Base-by-base conservation (phyloP, 2,888 invertebrate species). In the Zele albiditarsus region DNA sequence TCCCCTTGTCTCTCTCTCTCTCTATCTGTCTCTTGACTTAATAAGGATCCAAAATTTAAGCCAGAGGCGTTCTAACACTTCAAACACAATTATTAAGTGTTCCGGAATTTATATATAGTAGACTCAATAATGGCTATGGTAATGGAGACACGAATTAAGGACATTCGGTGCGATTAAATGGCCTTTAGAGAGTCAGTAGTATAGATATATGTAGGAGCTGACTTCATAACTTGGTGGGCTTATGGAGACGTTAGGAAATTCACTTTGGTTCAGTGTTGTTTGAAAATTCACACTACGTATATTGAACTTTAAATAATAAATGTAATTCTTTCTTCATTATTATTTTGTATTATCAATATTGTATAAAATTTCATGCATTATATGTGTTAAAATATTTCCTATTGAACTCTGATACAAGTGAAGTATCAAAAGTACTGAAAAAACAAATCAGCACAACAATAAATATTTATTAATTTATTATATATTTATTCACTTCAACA, bases 111-210 rank as follows among this genome's bases (percentile, higher is more conserved):
- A 28, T 16, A 14, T 28, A 60, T 60, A 27, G 25, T 28, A 53
- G 20, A 53, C 16, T 60, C 60, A 70, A 73, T 67, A 68, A 73
- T 74, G 71, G 76, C 58, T 76, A 78, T 76, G 78, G 77, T 78
- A 78, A 78, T 77, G 62, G 74, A 78, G 77, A 78, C 73, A 77
- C 67, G 71, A 71, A 74, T 74, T 62, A 71, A 77, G 72, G 74
- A 74, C 74, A 77, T 74, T 78, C 72, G 71, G 70, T 66, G 71
- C 62, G 73, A 75, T 77, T 72, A 66, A 73, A 33, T 73, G 53
- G 66, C 57, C 57, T 69, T 53, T 53, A 33, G 68, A 49, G 68
- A 69, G 33, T 57, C 31, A 6, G 33, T 53, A 49, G 46, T 16
- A 68, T 28, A 46, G 0, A n/a, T 46, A 53, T 23, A 53, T 4